Evolutionary conservation across 2,113 vertebrate genomes (phyloP), one percentile per base, ranked within the genome.

Genomic region (Esox niger): DNA sequence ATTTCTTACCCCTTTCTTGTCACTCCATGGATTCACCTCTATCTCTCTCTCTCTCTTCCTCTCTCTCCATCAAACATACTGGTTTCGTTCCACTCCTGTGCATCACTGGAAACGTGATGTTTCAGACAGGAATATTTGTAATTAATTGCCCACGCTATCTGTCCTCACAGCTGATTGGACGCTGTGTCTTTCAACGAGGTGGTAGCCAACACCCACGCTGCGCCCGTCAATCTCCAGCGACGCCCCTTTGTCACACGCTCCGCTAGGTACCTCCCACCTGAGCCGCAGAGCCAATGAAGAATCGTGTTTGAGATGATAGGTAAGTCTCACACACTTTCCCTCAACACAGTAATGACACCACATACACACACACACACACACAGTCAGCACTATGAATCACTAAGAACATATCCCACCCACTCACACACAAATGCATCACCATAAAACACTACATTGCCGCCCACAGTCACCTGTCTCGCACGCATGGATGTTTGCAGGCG

Each of bases 41-140:
- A 6, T 62, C 20, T 8, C 27, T 25, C 29, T n/a, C 64, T 25
- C 62, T 27, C 10, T 49, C 35, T 20, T 5, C 30, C 71, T 26
- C 23, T 47, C 25, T 20, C 55, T 68, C 23, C 23, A 32, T 68
- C 55, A 26, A 32, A 38, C 23, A 35, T n/a, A n/a, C n/a, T n/a
- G n/a, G n/a, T n/a, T n/a, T n/a, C n/a, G n/a, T n/a, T 77, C 77
- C 69, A 52, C 77, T 69, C 77, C 23, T 62, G 47, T 77, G 86
- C 83, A 82, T 89, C 86, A 87, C 81, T 82, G 77, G 75, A 32
- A 84, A 82, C 66, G 74, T 84, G 83, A 84, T 63, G 82, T 72
- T 78, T 71, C 78, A 80, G 84, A 88, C 83, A 86, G 82, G 75
- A 87, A 84, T 79, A 87, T 80, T 83, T 82, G 78, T 86, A 87